phyloP scores from a whole-genome alignment of 2,888 invertebrate species.

The Ptychoptera contaminata region DNA sequence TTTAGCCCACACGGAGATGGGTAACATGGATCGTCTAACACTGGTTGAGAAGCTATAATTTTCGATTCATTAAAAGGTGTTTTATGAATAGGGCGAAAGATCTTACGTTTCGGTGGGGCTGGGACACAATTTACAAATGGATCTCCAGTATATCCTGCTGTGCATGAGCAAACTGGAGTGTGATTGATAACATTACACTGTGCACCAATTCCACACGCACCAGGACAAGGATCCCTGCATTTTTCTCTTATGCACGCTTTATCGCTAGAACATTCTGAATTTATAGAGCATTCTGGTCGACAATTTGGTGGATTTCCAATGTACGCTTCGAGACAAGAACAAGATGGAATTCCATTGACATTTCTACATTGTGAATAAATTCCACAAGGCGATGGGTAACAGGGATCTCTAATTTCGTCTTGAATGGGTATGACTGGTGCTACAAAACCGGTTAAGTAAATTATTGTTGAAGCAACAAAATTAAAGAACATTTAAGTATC shows the following conservation, averaged over 20 bases:
- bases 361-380: slow-evolving; percentile 51
- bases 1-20: slow-evolving; percentile 58
- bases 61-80: slow-evolving; percentile 23
- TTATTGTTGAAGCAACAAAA: neutral
- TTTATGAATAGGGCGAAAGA: neutral
- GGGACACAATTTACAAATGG: slow-evolving; percentile 51
- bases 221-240: slow-evolving; percentile 55
- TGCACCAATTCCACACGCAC: slow-evolving; percentile 50
- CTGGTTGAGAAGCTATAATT: slow-evolving; percentile 29
- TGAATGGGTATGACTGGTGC: slow-evolving; percentile 17
- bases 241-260: slow-evolving; percentile 54
- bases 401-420: slow-evolving; percentile 39
- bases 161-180: slow-evolving; percentile 49
- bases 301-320: slow-evolving; percentile 56
- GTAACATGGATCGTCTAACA: slow-evolving; percentile 46
- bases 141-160: slow-evolving; percentile 41
- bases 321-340: slow-evolving; percentile 47
- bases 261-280: slow-evolving; percentile 51
- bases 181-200: slow-evolving; percentile 48
- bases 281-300: slow-evolving; percentile 52
- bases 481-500: slow-evolving; percentile 7
- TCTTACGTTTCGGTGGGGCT: slow-evolving; percentile 19
- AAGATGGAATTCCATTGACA: slow-evolving; percentile 42
- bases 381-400: slow-evolving; percentile 59
- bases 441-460: neutral